phyloP scores from a whole-genome alignment of 2,888 invertebrate species.

The Drosophila colorata region DNA sequence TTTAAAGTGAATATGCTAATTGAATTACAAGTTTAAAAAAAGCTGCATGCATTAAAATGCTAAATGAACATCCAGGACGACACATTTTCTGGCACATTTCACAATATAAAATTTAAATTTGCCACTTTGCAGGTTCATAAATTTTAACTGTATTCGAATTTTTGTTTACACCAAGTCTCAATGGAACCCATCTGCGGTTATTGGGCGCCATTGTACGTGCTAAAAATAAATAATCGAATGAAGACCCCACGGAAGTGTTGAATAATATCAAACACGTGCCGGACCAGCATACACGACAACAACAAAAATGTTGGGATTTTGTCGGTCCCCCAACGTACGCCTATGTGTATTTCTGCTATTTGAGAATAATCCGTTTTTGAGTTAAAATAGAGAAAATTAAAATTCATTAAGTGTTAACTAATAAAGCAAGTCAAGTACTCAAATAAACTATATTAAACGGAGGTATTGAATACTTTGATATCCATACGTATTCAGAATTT shows the following conservation, averaged over 20 bases:
- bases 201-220: conserved; percentile 56
- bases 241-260: conserved; percentile 41
- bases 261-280: conserved; percentile 52
- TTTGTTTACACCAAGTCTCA: conserved; percentile 46
- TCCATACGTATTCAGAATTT: too few relatives aligned
- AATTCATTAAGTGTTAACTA: background rate
- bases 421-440: background rate
- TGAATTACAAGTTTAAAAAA: conserved; percentile 16
- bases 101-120: conserved; percentile 47
- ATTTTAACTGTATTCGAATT: conserved; percentile 44
- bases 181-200: conserved; percentile 49
- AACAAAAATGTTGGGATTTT: conserved; percentile 19
- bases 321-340: background rate
- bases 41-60: conserved; percentile 22
- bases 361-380: background rate
- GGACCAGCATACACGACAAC: conserved; percentile 16
- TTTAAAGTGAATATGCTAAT: conserved; percentile 24
- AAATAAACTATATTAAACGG: background rate
- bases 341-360: background rate
- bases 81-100: conserved; percentile 31
- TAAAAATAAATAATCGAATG: conserved; percentile 53
- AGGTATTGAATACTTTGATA: background rate
- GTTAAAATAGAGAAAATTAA: background rate
- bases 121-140: conserved; percentile 56
- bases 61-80: conserved; percentile 10